Percentiles rank a stretch among this genome's conserved stretches.
phyloP scores from a whole-genome alignment of 2,797 vertebrate species.

The Cyclopterus lumpus region DNA sequence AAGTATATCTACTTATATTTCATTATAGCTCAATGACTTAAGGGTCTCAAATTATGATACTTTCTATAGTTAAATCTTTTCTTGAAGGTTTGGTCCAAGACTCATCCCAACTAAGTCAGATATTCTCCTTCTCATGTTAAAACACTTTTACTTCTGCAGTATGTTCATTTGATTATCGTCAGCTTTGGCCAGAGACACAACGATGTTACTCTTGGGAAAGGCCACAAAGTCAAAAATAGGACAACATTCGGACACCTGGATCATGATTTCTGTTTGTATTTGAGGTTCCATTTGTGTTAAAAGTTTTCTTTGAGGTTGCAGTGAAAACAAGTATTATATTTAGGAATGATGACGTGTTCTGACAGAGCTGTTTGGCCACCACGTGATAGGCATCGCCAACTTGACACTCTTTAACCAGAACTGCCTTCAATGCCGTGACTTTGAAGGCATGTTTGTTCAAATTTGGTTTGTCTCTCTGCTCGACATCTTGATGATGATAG shows the following conservation, averaged over 20 bases:
- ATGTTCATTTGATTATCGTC: conserved; percentile 18
- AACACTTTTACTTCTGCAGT: conserved; percentile 21
- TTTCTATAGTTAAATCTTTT: conserved; percentile 15
- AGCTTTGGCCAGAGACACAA: neutral
- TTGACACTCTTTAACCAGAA: conserved; percentile 5
- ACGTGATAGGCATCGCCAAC: neutral
- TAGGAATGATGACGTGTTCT: conserved; percentile 1
- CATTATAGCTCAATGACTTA: conserved; percentile 7
- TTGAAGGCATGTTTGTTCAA: conserved; percentile 3
- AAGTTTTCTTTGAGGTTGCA: neutral
- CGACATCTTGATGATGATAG: conserved; percentile 37
- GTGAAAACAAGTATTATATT: conserved; percentile 2
- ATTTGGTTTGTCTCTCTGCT: conserved; percentile 6
- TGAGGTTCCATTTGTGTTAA: conserved; percentile 4
- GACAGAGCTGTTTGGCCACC: neutral
- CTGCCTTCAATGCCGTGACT: conserved; percentile 1
- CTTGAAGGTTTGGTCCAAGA: conserved; percentile 3
- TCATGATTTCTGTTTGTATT: conserved; percentile 1
- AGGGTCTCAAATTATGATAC: conserved; percentile 18
- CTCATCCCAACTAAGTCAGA: conserved; percentile 1
- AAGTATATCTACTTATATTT: conserved; percentile 17
- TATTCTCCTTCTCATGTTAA: conserved; percentile 5
- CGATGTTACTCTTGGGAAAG: conserved; percentile 9
- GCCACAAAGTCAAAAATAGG: conserved; percentile 21
- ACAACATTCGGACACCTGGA: conserved; percentile 7